Evolutionary conservation across 2,797 vertebrate species (phyloP).

Genomic region (Pseudochirops cupreus): DNA sequence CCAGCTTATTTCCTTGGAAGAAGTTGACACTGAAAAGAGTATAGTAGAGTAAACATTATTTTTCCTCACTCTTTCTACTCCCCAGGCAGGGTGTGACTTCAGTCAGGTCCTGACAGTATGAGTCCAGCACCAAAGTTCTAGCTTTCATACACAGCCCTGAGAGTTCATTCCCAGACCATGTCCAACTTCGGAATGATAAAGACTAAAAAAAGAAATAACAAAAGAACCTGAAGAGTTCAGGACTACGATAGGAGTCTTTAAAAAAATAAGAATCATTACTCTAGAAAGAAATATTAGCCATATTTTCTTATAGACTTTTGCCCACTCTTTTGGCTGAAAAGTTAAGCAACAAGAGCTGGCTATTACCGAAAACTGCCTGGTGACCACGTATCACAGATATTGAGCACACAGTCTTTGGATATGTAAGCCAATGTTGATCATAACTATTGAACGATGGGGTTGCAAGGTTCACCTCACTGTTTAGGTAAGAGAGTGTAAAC

Average conservation of each 20-base stretch:
- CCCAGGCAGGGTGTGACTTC: not conserved
- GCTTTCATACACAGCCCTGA: not conserved
- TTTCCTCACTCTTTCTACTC: fast-evolving
- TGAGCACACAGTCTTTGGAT: not conserved
- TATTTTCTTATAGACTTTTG: not conserved
- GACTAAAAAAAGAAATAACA: not conserved
- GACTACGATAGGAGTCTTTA: not conserved
- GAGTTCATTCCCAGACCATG: not conserved
- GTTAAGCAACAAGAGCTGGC: not conserved
- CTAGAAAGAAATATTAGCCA: not conserved
- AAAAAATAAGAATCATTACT: not conserved
- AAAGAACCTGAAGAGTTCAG: not conserved
- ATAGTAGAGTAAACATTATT: not conserved
- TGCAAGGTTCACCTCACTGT: not conserved
- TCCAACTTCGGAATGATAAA: not conserved
- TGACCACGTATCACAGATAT: not conserved
- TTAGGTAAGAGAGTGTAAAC: not conserved
- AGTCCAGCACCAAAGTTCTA: not conserved
- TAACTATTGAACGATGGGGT: not conserved
- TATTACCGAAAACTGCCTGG: not conserved
- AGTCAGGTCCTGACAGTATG: not conserved
- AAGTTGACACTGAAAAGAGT: not conserved
- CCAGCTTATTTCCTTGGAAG: not conserved
- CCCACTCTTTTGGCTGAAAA: not conserved
- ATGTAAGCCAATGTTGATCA: not conserved